These are phyloP conservation scores for Charadrius vociferus DNA, from an alignment of 2,113 vertebrate genomes.

Conservation along the genomic window DNA sequence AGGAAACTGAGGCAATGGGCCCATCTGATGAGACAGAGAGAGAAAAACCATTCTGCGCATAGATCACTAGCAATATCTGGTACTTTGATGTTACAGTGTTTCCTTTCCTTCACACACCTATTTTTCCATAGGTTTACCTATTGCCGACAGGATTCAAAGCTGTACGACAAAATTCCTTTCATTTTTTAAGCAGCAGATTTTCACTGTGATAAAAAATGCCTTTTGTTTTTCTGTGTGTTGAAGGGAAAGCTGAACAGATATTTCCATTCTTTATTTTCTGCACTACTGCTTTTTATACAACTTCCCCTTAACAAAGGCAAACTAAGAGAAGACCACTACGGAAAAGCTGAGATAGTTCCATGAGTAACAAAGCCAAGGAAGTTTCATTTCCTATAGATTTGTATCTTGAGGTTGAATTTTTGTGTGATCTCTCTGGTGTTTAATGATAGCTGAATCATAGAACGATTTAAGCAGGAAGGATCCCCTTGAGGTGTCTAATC, in stretches of 20 bases:
- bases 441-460: background rate
- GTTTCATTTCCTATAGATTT: slow-evolving; percentile 29
- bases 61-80: background rate
- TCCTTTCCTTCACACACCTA: background rate
- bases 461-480: background rate
- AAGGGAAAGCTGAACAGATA: background rate
- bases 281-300: background rate
- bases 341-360: background rate
- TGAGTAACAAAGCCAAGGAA: background rate
- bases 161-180: background rate
- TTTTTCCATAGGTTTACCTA: background rate
- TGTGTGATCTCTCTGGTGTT: background rate
- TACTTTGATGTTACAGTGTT: background rate
- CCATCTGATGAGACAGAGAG: background rate
- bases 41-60: background rate
- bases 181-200: background rate
- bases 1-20: background rate
- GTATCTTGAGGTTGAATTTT: background rate
- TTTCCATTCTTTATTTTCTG: slow-evolving; percentile 41
- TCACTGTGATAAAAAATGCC: background rate
- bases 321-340: background rate
- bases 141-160: background rate
- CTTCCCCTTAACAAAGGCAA: slow-evolving; percentile 37
- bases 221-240: background rate
- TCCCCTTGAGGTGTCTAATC: background rate